Base-by-base conservation (phyloP, 2,888 invertebrate species). In the Tipula lateralis region DNA sequence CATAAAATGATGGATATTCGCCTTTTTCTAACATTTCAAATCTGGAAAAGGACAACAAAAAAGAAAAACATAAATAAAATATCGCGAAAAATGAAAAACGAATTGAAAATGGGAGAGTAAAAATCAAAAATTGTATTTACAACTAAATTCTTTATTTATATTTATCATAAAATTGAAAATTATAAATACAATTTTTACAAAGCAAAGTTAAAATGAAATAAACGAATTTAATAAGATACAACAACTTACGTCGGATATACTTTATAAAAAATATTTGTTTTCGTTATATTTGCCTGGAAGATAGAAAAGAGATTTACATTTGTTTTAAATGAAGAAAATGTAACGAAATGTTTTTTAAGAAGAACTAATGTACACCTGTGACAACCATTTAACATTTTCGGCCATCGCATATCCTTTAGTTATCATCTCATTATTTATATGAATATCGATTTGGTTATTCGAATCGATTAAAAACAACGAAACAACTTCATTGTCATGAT, bases 391-490 rank as follows among this genome's bases (percentile, higher is more conserved):
- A 39, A 13, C 86, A 84, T 44, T 85, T 85, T 87, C 87, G 87
- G 19, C 87, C 86, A 50, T 85, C 87, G 88, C 88, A 84, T 85
- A 85, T 3, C 86, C 85, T 12, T 85, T 85, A 85, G 86, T 86
- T 13, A 88, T 86, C 85, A 87, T 80, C 13, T 85, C 84, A 83
- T 85, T 87, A 84, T 88, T 88, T 19, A 88, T 87, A 85, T 87
- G 87, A 1, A 87, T 50, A 16, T 86, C 85, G 13, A 87, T 83
- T 0, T 85, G 85, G 7, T 85, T 85, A 84, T 87, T 87, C 2
- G 88, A 87, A 85, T 89, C 87, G 82, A 88, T 88, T 29, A 89
- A 85, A 2, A 89, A 86, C 87, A 89, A 85, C 39, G 87, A 87
- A 0, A 87, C 85, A 0, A 85, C 85, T 4, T 87, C 87, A 66